Conservation (phyloP, 2,113 vertebrate genomes). For the Planiliza haematocheilus region DNA sequence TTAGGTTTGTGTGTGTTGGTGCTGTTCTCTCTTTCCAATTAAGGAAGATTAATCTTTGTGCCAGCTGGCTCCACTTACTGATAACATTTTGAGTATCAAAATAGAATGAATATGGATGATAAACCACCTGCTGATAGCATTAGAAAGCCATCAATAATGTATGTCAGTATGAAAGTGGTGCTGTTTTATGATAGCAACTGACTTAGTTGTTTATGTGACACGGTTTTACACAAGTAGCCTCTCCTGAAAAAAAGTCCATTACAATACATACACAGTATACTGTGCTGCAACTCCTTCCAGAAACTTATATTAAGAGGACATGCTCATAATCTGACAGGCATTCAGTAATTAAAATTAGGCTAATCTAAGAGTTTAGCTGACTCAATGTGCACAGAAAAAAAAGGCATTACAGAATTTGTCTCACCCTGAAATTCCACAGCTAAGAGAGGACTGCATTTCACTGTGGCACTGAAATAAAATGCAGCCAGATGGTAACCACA, state of each 20-base stretch:
- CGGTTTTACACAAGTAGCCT: neutral
- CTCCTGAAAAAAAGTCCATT: neutral
- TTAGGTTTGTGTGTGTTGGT: too few relatives aligned
- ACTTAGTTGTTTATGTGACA: neutral
- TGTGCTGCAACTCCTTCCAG: too few relatives aligned
- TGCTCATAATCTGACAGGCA: too few relatives aligned
- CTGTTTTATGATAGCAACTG: neutral
- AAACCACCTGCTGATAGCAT: constrained; percentile 39
- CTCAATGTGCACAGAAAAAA: too few relatives aligned
- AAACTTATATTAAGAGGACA: neutral
- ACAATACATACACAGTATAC: too few relatives aligned
- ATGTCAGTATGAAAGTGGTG: neutral
- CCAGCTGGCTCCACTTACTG: neutral
- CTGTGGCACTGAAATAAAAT: neutral
- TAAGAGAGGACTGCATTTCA: too few relatives aligned
- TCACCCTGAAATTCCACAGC: neutral
- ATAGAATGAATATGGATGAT: constrained; percentile 47
- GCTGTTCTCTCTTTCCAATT: too few relatives aligned
- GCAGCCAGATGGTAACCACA: neutral
- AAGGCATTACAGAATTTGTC: neutral
- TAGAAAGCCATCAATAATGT: constrained; percentile 43
- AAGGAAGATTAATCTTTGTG: too few relatives aligned
- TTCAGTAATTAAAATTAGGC: too few relatives aligned
- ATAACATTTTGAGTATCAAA: constrained; percentile 26
- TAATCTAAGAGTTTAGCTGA: too few relatives aligned